Evolutionary conservation across 2,888 invertebrate genomes (phyloP).

Genomic region (Myopa tessellatipennis): DNA sequence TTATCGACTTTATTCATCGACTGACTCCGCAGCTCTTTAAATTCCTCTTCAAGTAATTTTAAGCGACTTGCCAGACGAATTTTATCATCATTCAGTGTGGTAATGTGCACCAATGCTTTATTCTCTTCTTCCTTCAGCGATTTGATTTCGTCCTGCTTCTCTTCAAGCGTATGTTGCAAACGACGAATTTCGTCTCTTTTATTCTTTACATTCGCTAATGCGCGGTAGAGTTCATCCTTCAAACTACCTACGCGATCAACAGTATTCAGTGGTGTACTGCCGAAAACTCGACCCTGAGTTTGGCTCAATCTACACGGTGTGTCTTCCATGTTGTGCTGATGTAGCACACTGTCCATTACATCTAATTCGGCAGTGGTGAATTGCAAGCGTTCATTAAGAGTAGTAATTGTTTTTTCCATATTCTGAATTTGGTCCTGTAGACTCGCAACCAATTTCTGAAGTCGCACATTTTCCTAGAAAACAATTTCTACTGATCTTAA

Average conservation of each 20-base stretch:
- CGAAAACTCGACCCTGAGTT: constrained; percentile 51
- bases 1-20: constrained; percentile 38
- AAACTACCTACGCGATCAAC: constrained; percentile 68
- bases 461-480: constrained; percentile 57
- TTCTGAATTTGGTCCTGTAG: constrained; percentile 60
- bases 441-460: constrained; percentile 58
- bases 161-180: constrained; percentile 63
- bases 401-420: constrained; percentile 62
- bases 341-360: constrained; percentile 62
- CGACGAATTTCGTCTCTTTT: constrained; percentile 71
- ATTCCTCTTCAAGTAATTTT: constrained; percentile 61
- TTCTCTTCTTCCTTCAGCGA: constrained; percentile 63
- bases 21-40: constrained; percentile 60
- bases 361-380: constrained; percentile 64
- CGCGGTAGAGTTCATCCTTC: constrained; percentile 69
- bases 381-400: constrained; percentile 59
- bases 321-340: constrained; percentile 61
- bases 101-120: constrained; percentile 60
- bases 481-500: not conserved
- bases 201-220: constrained; percentile 66
- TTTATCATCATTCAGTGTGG: constrained; percentile 62
- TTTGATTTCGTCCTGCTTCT: constrained; percentile 58
- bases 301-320: constrained; percentile 53
- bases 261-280: constrained; percentile 62
- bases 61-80: constrained; percentile 59